Evolutionary conservation across 2,888 invertebrate genomes (phyloP).

Genomic region (Holacanthella duospinosa): DNA sequence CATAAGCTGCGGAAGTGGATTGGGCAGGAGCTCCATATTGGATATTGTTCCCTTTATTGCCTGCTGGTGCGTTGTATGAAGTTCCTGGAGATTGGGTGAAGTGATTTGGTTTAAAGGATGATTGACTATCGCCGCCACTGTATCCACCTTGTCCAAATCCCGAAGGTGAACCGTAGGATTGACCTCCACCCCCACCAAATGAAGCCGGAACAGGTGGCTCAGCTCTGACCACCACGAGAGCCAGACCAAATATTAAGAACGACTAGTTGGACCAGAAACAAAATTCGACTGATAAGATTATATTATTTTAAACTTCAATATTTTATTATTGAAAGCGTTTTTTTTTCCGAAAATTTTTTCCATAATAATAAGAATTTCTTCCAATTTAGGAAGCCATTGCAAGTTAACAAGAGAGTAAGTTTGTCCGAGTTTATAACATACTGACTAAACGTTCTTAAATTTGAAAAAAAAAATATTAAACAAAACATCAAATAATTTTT

Average conservation of each 20-base stretch:
- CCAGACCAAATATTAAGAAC: conserved; percentile 22
- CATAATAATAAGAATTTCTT: too few species aligned
- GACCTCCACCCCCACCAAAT: conserved; percentile 8
- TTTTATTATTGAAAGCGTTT: too few species aligned
- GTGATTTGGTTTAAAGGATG: background rate
- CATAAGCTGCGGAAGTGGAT: background rate
- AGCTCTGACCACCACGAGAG: conserved; percentile 23
- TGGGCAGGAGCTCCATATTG: conserved; percentile 15
- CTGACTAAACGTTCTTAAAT: too few species aligned
- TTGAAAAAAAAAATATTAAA: too few species aligned
- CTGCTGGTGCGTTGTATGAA: conserved; percentile 14
- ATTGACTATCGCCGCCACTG: conserved; percentile 9
- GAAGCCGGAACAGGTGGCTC: conserved; percentile 30
- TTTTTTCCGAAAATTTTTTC: too few species aligned
- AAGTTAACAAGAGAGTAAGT: too few species aligned
- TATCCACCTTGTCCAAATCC: conserved; percentile 13
- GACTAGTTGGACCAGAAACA: conserved; percentile 19
- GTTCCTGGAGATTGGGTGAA: conserved; percentile 4
- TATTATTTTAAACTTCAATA: too few species aligned
- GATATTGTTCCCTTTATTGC: background rate
- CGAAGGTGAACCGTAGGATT: conserved; percentile 10
- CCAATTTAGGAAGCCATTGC: too few species aligned
- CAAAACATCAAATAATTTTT: too few species aligned
- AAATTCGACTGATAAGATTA: background rate
- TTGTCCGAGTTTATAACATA: too few species aligned